Evolutionary conservation across 2,888 invertebrate genomes (phyloP).

Genomic region (Unio delphinus): DNA sequence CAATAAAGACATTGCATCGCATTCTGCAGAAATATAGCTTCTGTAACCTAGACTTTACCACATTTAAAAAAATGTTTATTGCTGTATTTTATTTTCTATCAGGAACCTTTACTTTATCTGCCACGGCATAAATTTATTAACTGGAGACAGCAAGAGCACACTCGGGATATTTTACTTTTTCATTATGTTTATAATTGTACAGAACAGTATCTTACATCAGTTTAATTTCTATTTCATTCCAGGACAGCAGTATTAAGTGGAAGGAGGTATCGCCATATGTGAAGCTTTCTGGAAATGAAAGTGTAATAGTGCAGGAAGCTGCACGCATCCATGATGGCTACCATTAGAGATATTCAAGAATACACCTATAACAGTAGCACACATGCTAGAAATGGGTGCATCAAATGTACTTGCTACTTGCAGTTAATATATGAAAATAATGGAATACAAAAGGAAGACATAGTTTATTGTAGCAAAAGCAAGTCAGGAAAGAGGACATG

Average conservation of each 20-base stretch:
- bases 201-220: constrained; percentile 2
- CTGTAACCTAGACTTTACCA: too few relatives aligned
- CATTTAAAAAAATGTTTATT: too few relatives aligned
- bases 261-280: constrained; percentile 60
- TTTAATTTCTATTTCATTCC: constrained; percentile 9
- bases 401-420: background rate
- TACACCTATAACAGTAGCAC: background rate
- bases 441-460: background rate
- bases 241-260: constrained; percentile 57
- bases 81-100: too few relatives aligned
- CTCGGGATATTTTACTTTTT: background rate
- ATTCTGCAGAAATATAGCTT: too few relatives aligned
- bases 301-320: constrained; percentile 57
- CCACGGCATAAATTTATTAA: too few relatives aligned
- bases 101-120: too few relatives aligned
- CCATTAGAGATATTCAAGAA: constrained; percentile 19
- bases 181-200: background rate
- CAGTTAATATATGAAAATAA: background rate
- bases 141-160: background rate
- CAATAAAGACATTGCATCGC: too few relatives aligned
- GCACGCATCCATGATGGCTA: constrained; percentile 58
- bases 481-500: too few relatives aligned
- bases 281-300: constrained; percentile 58
- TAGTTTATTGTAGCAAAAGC: background rate
- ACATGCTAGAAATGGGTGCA: background rate